These are phyloP conservation scores for Chymomyza fuscimana DNA, from an alignment of 2,888 invertebrate genomes.

Conservation along the genomic window DNA sequence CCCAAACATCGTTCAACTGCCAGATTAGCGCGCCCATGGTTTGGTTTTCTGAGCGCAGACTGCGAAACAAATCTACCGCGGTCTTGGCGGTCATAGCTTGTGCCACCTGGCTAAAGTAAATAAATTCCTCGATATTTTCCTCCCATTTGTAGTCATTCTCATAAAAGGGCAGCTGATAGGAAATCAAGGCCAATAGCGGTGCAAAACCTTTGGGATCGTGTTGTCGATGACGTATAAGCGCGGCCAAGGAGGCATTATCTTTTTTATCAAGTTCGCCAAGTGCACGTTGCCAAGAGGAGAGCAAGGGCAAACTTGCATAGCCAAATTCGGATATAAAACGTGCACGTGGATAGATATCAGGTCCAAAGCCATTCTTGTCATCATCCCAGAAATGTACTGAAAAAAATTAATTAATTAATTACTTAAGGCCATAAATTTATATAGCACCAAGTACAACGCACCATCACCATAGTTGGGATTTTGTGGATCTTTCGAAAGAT, in stretches of 20 bases:
- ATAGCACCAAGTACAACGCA: slow-evolving; percentile 69
- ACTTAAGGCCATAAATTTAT: neutral
- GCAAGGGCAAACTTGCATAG: slow-evolving; percentile 92
- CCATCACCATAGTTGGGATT: slow-evolving; percentile 91
- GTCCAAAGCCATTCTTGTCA: slow-evolving; percentile 87
- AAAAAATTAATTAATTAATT: slow-evolving; percentile 6
- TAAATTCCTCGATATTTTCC: slow-evolving; percentile 84
- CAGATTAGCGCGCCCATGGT: slow-evolving; percentile 99
- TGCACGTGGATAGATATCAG: slow-evolving; percentile 87
- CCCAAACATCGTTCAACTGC: slow-evolving; percentile 99
- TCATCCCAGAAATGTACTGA: slow-evolving; percentile 94
- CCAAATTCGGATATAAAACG: slow-evolving; percentile 98
- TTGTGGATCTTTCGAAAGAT: slow-evolving; percentile 88
- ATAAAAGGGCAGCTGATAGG: slow-evolving; percentile 83
- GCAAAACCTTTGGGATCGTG: slow-evolving; percentile 88
- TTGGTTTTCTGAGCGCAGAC: slow-evolving; percentile 71
- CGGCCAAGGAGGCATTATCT: slow-evolving; percentile 81
- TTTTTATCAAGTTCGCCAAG: slow-evolving; percentile 75
- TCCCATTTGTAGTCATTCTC: slow-evolving; percentile 78
- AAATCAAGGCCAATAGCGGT: slow-evolving; percentile 83
- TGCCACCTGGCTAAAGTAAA: slow-evolving; percentile 92
- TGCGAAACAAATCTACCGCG: slow-evolving; percentile 90
- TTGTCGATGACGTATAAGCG: slow-evolving; percentile 88
- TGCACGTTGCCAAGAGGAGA: slow-evolving; percentile 85
- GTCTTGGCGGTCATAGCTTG: slow-evolving; percentile 93